Evolutionary conservation across 2,113 vertebrate species (phyloP).

Genomic region (Accipiter cooperii): DNA sequence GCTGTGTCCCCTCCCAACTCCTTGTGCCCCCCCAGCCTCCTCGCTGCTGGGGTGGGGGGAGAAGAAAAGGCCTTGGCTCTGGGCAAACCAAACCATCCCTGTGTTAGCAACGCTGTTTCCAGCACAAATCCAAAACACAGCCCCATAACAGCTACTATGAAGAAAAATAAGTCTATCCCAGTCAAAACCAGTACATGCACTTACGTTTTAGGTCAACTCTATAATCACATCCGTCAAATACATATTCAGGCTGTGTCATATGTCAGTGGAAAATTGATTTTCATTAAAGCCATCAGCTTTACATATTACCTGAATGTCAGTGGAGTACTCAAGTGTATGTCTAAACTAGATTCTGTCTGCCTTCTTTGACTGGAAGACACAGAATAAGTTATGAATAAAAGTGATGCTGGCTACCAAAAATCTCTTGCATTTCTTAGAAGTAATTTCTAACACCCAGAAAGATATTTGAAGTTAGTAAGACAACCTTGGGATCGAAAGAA

Average conservation of each 20-base stretch:
- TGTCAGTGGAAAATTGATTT: background rate
- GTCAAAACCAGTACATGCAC: background rate
- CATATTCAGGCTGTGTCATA: background rate
- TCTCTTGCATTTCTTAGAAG: background rate
- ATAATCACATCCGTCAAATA: background rate
- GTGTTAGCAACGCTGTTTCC: background rate
- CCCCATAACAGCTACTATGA: background rate
- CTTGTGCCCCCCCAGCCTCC: background rate
- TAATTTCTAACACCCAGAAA: background rate
- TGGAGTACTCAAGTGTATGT: background rate
- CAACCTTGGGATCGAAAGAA: background rate
- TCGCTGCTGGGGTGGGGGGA: rapidly evolving
- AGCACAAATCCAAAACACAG: background rate
- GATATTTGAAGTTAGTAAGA: background rate
- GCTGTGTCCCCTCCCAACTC: background rate
- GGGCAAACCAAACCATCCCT: rapidly evolving
- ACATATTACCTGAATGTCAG: background rate
- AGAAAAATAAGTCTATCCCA: background rate
- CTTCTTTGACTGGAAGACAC: background rate
- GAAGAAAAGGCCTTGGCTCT: background rate
- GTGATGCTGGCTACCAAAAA: background rate
- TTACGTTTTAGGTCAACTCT: background rate
- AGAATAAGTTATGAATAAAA: background rate
- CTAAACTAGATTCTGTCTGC: background rate
- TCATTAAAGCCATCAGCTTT: background rate